Base-by-base conservation (phyloP, 2,797 vertebrate species). In the Spizella passerina region DNA sequence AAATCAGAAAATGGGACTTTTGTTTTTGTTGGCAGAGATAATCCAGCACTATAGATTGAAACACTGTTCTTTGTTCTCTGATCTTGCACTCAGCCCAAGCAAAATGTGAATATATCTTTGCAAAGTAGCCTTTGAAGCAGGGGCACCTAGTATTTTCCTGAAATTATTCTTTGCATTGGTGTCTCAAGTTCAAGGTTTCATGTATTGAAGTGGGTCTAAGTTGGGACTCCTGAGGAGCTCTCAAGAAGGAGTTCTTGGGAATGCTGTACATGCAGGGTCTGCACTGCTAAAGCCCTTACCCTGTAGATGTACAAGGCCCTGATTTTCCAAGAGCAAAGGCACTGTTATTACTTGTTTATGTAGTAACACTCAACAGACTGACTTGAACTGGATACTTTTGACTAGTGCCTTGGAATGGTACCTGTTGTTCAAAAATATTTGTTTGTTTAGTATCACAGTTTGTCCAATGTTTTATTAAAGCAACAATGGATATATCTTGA, bases 251-350 rank as follows among this genome's bases (percentile, higher is more conserved):
- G 10, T 61, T 89, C 14, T 76, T 65, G 43, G 47, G 50, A 76
- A 14, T 90, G n/a, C 47, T 4, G 1, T 61, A 29, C 12, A 1
- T 55, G 49, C 14, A n/a, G 70, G 38, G 16, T 69, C 41, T 56
- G 34, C 30, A 36, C 30, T 78, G 44, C 32, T 68, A 24, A 46
- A 80, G 44, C 18, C n/a, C 9, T 61, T 39, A 14, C 16, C 26
- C 14, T 32, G 0, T 52, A 0, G 27, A 1, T 47, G 0, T 18
- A 3, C 36, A 22, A 24, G 26, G 24, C 9, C 39, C 32, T 68
- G 30, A 52, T 32, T 79, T 78, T 44, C 10, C 6, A 18, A 38
- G 77, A 78, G 53, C 70, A 59, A 21, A 43, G 53, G 21, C 29
- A 23, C 27, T 66, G 34, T 39, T 65, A 29, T 2, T 65, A 13